Evolutionary conservation across 2,888 invertebrate genomes (phyloP), one percentile per base, ranked within the genome.

Genomic region (Rotaria macrura): DNA sequence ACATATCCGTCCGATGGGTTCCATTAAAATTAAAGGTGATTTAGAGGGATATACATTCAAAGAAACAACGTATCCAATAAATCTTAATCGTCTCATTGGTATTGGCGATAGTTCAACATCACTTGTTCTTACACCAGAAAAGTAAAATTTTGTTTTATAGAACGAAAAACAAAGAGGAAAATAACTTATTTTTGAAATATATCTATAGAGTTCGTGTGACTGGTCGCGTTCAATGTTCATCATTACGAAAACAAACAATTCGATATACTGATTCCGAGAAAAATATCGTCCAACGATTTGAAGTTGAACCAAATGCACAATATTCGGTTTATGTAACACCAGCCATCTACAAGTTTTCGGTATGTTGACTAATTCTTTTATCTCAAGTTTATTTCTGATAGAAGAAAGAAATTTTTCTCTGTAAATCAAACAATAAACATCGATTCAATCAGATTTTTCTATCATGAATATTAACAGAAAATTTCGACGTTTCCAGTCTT

Each of bases 291-390:
- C 25, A 79, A 43, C 23, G n/a, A 43, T 43, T 79, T 43, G 79
- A 79, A 43, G 79, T 79, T 43, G 79, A 79, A n/a, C 79, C 79
- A 79, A 79, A 79, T 43, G n/a, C 79, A 43, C 14, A 79, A 79
- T 79, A 79, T 79, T 10, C 43, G 4, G n/a, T 79, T n/a, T 79
- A 79, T 79, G 25, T 79, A 14, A 40, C 7, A 10, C 79, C 79
- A 14, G 79, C 43, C 2, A 14, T 43, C 4, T 79, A 79, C 20
- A 79, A 4, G 43, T 79, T 79, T 79, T 79, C 79, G 10, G 79
- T 79, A 79, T 23, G 72, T 25, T 43, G 12, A 65, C 20, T 65
- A 14, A 14, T n/a, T n/a, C 29, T 34, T 14, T 65, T 34, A 29
- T 65, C 17, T 65, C 9, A 14, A 29, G 34, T 34, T 38, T 65